Base-by-base conservation (phyloP, 2,888 invertebrate species). In the Thera obeliscata region DNA sequence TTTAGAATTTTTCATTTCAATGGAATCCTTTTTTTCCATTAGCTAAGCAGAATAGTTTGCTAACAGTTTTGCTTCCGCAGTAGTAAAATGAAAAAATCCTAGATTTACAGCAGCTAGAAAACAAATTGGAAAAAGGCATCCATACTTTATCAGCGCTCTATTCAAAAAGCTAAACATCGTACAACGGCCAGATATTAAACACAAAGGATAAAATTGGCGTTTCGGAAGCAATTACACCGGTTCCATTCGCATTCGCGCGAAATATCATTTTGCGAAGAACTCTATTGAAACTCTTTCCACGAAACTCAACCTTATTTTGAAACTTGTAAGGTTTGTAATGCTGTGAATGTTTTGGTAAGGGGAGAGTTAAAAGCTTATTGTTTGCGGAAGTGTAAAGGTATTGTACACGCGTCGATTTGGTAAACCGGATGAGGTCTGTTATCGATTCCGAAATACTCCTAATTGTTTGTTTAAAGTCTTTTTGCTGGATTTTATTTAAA, bases 191-290 rank as follows among this genome's bases (percentile, higher is more conserved):
- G 70, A 74, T 71, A 75, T 70, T 69, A 72, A 72, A 72, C 71
- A 76, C 76, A 77, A 75, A 77, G 78, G 72, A 77, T 76, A 81
- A 72, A 75, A 82, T 79, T 78, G 79, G 72, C 77, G 74, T 77
- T 78, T 82, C 75, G 74, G 76, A 78, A 78, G 74, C 77, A 80
- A 83, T 82, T 83, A 83, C 78, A 78, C 69, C 70, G 77, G 78
- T 80, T 76, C 77, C 79, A 78, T 81, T 79, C 74, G 67, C 75
- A 74, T 69, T 75, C 68, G 74, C 76, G 75, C 76, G 76, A 79
- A 78, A 77, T 76, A 73, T 72, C 61, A 76, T 78, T 77, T 76
- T 76, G 65, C 66, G 62, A 69, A 70, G 67, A 72, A 66, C 65
- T 67, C 61, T 64, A 62, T 57, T 22, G 2, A 22, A 50, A 11